Conservation (phyloP, 2,888 invertebrate genomes). For the Drosophila bunnanda region DNA sequence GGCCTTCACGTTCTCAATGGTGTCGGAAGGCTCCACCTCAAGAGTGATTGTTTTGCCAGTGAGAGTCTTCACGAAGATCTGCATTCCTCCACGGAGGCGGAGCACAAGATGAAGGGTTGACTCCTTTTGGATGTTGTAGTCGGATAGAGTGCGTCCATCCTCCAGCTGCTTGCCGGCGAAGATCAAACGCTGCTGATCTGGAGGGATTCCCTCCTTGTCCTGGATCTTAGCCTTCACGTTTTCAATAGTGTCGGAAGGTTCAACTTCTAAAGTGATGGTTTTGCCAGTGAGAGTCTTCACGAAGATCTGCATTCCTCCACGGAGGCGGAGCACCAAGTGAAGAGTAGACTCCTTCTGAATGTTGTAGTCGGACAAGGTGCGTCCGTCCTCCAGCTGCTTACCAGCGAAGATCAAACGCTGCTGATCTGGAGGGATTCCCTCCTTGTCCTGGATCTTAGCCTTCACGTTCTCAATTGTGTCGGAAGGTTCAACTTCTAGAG, state of each 20-base stretch:
- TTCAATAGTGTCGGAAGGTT: no score
- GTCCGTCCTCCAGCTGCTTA: slow-evolving; percentile 64
- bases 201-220: no score
- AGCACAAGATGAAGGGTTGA: no score
- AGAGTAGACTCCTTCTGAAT: slow-evolving; percentile 96
- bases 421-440: slow-evolving; percentile 70
- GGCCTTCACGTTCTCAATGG: slow-evolving; percentile 39
- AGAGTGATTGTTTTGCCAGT: neutral
- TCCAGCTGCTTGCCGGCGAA: no score
- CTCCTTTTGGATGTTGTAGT: no score
- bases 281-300: no score
- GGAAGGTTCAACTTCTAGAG: neutral
- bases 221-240: no score
- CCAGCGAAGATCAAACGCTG: slow-evolving; percentile 71
- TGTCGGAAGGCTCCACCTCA: neutral
- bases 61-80: slow-evolving; percentile 66
- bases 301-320: slow-evolving; percentile 88
- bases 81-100: slow-evolving; percentile 31
- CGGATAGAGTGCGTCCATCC: no score
- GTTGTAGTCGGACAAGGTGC: slow-evolving; percentile 94
- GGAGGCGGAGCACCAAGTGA: slow-evolving; percentile 93
- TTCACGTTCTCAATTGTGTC: slow-evolving; percentile 33
- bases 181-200: no score
- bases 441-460: slow-evolving; percentile 65
- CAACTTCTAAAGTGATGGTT: no score